Evolutionary conservation across 2,888 invertebrate genomes (phyloP).

Genomic region (Parascotia fuliginaria): DNA sequence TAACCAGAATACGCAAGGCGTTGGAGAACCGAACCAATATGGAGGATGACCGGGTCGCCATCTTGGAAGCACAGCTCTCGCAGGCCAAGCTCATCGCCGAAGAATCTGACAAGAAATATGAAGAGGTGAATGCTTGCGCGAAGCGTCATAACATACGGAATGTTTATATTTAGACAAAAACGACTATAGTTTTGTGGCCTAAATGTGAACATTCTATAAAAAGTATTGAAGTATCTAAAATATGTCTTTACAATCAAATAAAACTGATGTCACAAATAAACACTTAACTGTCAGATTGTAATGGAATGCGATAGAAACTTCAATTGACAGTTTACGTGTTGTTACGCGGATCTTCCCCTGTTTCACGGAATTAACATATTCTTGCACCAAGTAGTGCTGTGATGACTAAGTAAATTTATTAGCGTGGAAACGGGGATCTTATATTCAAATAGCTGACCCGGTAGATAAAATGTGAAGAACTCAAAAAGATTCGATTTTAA

Average conservation of each 20-base stretch:
- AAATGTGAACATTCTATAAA: conserved; percentile 11
- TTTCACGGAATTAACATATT: conserved; percentile 21
- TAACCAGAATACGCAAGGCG: conserved; percentile 97
- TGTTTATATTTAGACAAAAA: conserved; percentile 2
- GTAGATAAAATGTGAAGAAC: background rate
- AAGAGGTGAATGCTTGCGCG: conserved; percentile 93
- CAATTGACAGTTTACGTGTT: conserved; percentile 31
- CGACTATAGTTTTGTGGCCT: background rate
- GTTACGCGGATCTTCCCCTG: conserved; percentile 26
- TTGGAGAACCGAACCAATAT: conserved; percentile 99
- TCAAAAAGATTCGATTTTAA: background rate
- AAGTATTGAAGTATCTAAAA: conserved; percentile 1
- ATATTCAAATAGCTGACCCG: conserved; percentile 26
- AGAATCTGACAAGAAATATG: conserved; percentile 99
- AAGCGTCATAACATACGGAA: conserved; percentile 36
- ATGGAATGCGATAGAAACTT: conserved; percentile 40
- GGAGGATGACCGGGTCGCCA: conserved; percentile 99
- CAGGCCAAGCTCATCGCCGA: conserved; percentile 99
- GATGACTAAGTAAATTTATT: conserved; percentile 18
- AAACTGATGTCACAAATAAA: conserved; percentile 11
- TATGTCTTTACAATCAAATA: conserved; percentile 26
- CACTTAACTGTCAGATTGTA: conserved; percentile 1
- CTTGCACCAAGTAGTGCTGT: conserved; percentile 24
- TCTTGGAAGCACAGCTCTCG: conserved; percentile 98
- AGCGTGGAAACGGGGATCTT: conserved; percentile 19